Evolutionary conservation across 1,140 invertebrate species (phyloP), one percentile per base, ranked within the genome.

Genomic region (Gonioctena quinquepunctata): DNA sequence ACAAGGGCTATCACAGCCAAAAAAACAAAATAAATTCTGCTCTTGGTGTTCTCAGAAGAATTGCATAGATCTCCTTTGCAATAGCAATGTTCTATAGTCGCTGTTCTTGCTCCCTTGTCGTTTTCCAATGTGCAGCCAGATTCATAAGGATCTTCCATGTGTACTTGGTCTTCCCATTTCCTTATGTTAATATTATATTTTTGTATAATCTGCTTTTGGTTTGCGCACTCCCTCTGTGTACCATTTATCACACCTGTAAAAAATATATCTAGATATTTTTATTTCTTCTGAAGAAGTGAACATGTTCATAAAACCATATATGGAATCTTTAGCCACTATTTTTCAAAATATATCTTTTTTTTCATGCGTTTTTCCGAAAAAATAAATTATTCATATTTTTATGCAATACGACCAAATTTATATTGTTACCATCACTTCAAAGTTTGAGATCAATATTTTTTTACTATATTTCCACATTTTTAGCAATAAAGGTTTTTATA

Each of bases 171-270:
- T 3, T 86, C 80, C 92, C 91, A 94, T 48, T 78, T 75, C 1
- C 85, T 85, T 64, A 90, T 84, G 27, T 85, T 13, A 57, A 90
- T 84, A 27, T 85, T 13, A 57, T 86, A 86, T 59, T 88, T 85
- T 76, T 89, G 87, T 69, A 87, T 87, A 3, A 84, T 85, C 65
- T 90, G 83, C 73, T 88, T 90, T 77, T 95, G 93, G 1, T 87
- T 82, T 0, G 93, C 91, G 77, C 93, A 95, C 67, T 90, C 91
- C 48, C 92, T 85, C 50, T 89, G 84, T 8, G 88, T 88, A 13
- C 85, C 87, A 50, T 87, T 88, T 22, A 92, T 85, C 66, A 86
- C 84, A 71, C 89, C 90, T 90, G 84, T 13, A 65, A 65, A 16
- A 13, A 42, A n/a, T n/a, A n/a, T n/a, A n/a, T n/a, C n/a, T n/a